These are phyloP conservation scores for Atta colombica DNA, from an alignment of 1,140 invertebrate genomes.

Conservation along the genomic window DNA sequence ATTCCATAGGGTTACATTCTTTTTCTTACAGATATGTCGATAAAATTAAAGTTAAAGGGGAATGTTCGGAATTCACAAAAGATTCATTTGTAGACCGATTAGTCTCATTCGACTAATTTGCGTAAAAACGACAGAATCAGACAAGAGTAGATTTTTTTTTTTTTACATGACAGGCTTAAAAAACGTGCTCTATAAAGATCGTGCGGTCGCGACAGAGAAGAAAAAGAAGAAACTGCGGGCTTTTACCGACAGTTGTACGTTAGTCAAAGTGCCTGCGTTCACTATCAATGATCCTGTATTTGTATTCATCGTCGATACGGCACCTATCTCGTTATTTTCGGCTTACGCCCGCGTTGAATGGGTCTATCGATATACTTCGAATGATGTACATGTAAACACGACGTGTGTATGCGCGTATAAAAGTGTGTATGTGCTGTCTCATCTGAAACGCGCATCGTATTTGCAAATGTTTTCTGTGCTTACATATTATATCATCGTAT, in stretches of 20 bases:
- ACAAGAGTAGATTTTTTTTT: conserved; percentile 10
- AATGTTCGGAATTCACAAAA: not conserved
- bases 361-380: conserved; percentile 26
- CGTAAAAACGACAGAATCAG: not conserved
- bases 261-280: conserved; percentile 69
- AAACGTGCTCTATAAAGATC: conserved; percentile 39
- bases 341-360: conserved; percentile 75
- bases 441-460: conserved; percentile 24
- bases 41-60: conserved; percentile 8
- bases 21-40: not conserved
- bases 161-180: conserved; percentile 9
- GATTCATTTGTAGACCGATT: conserved; percentile 14
- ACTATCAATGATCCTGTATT: conserved; percentile 61
- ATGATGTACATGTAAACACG: not conserved
- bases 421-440: conserved; percentile 13
- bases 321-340: conserved; percentile 80
- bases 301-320: conserved; percentile 69
- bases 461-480: conserved; percentile 55
- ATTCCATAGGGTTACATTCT: too few species aligned
- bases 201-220: not conserved
- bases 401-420: not conserved
- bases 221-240: conserved; percentile 24
- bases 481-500: conserved; percentile 51
- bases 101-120: conserved; percentile 44
- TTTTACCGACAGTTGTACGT: conserved; percentile 50